Evolutionary conservation across 2,113 vertebrate genomes (phyloP).

Genomic region (Antechinus stuartii): DNA sequence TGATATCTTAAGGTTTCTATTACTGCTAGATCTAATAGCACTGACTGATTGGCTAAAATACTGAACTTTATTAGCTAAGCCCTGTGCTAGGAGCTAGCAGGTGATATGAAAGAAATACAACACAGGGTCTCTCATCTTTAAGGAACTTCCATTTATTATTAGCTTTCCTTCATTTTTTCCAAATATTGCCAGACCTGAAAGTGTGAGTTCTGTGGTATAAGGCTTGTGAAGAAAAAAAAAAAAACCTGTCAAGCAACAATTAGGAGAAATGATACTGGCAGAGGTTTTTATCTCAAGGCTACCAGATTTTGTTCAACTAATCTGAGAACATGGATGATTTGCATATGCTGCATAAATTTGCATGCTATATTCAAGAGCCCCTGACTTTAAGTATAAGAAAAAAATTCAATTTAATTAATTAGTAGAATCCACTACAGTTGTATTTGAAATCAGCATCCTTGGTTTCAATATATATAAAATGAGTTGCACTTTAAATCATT

Average conservation of each 20-base stretch:
- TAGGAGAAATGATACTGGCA: slow-evolving; percentile 80
- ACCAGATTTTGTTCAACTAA: slow-evolving; percentile 82
- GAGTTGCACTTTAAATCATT: slow-evolving; percentile 9
- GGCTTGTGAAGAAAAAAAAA: slow-evolving; percentile 10
- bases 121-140: slow-evolving; percentile 67
- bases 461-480: slow-evolving; percentile 49
- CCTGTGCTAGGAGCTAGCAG: slow-evolving; percentile 44
- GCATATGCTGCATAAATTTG: slow-evolving; percentile 83
- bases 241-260: slow-evolving; percentile 78
- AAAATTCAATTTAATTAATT: slow-evolving; percentile 81
- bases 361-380: slow-evolving; percentile 79
- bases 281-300: slow-evolving; percentile 80
- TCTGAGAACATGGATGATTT: slow-evolving; percentile 82
- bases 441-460: slow-evolving; percentile 60
- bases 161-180: slow-evolving; percentile 67
- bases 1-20: neutral
- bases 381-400: slow-evolving; percentile 74
- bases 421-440: slow-evolving; percentile 71
- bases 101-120: slow-evolving; percentile 63
- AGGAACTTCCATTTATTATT: slow-evolving; percentile 71
- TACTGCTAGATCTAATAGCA: neutral
- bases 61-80: neutral
- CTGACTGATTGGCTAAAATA: neutral
- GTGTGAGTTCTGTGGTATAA: slow-evolving; percentile 73
- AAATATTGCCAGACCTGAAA: slow-evolving; percentile 76